These are phyloP conservation scores for Spatulosminthurus flaviceps DNA, from an alignment of 2,888 invertebrate species.

Conservation along the genomic window DNA sequence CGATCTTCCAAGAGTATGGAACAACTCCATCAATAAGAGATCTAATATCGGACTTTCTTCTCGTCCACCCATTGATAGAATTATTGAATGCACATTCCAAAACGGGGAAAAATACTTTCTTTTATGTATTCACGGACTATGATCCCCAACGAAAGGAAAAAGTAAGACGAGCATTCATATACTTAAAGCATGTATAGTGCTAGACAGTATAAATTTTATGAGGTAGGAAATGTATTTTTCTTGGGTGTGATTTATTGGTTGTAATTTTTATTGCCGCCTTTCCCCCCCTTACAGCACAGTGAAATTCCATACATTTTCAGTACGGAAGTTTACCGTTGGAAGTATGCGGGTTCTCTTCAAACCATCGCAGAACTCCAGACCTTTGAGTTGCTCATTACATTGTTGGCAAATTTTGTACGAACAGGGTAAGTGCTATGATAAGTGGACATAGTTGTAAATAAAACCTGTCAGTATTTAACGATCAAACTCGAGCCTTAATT, in stretches of 20 bases:
- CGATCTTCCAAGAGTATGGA: conserved; percentile 59
- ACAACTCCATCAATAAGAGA: conserved; percentile 56
- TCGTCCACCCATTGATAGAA: conserved; percentile 57
- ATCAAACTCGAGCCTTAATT: conserved; percentile 10
- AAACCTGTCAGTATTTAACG: conserved; percentile 7
- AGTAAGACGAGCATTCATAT: conserved; percentile 45
- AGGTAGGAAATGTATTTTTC: neutral
- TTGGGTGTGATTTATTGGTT: neutral
- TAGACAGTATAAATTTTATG: too few relatives aligned
- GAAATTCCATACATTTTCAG: conserved; percentile 62
- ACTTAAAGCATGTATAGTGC: too few relatives aligned
- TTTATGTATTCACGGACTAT: conserved; percentile 62
- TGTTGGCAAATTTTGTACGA: conserved; percentile 60
- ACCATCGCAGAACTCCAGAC: conserved; percentile 55
- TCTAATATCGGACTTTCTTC: conserved; percentile 59
- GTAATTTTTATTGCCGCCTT: conserved; percentile 24
- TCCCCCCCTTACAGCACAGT: conserved; percentile 52
- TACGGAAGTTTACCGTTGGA: conserved; percentile 60
- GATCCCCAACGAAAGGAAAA: conserved; percentile 58
- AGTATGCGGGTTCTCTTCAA: conserved; percentile 53
- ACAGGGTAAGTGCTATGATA: conserved; percentile 54
- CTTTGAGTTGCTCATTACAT: conserved; percentile 57
- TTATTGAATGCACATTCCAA: conserved; percentile 59
- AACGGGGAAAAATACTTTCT: conserved; percentile 59
- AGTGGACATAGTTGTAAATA: neutral